Base-by-base conservation (phyloP, 2,113 vertebrate genomes). In the Zosterops hypoxanthus region DNA sequence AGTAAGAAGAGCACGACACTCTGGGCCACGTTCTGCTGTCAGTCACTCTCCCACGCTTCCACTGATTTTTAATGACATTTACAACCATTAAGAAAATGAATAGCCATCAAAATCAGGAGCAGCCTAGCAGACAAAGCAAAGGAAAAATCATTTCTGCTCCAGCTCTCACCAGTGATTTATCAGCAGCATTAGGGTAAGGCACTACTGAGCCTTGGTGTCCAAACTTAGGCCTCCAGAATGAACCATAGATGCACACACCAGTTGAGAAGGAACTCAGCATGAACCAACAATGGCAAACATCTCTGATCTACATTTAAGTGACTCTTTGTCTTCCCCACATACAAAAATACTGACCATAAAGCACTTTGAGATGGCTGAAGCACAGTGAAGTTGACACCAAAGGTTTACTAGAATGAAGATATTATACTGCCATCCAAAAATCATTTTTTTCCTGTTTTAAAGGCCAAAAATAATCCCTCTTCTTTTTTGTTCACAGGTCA, bases 11-110 rank as follows among this genome's bases (percentile, higher is more conserved):
- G 64, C 86, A 76, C 2, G 3, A 71, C 82, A 85, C 70, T 22
- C 61, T 28, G 64, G 69, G 72, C 64, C 72, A 63, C 31, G 2
- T 86, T 86, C 73, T 92, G 63, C 75, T 81, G 79, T 88, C 92
- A 93, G 46, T 91, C 91, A 94, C 52, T 90, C 87, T 89, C 73
- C 90, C 82, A 78, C 56, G 59, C 68, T 80, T 57, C 56, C 90
- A 39, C 64, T 29, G 24, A 72, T 59, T 95, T 88, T 85, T 90
- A 79, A 90, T 46, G 50, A 92, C 78, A 82, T 82, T 88, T 90
- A 90, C 82, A 94, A 71, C 36, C 60, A 75, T 76, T 92, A 92
- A 82, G 57, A 76, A 92, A 92, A 92, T 2, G 5, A 92, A 69
- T 26, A 92, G 80, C 72, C 91, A 78, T 47, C 94, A 64, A 78